Evolutionary conservation across 2,113 vertebrate genomes (phyloP), one percentile per base, ranked within the genome.

Genomic region (Austrofundulus limnaeus): DNA sequence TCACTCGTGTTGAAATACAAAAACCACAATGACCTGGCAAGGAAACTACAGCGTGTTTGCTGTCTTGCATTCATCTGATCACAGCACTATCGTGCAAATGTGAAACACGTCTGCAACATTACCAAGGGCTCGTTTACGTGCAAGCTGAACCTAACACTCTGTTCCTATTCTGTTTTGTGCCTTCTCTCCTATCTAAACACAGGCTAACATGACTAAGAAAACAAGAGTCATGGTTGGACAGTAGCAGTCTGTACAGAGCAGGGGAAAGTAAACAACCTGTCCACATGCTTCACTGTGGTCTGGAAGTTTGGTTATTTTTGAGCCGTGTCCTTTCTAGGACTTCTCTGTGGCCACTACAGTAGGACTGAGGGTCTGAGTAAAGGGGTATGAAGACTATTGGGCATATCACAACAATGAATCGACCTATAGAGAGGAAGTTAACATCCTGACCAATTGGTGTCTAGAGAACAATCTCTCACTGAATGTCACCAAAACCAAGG

Each of bases 261-360:
- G 24, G 14, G 23, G 41, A 25, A 57, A 41, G 11, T 56, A 45
- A 50, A 52, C 15, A 50, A 54, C 43, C 21, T n/a, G 55, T 39
- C 25, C 57, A 76, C 43, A 62, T 61, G 43, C 47, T 50, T 64
- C 24, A 49, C 21, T 38, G 38, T 14, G 20, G 38, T 46, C 60
- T 59, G 72, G 62, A 49, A 8, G 55, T 52, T 42, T 17, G 47
- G 80, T 77, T 87, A 90, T 89, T 86, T n/a, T 82, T 70, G 55
- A 81, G 81, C 67, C 72, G 13, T 80, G 72, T 70, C 82, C 84
- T 89, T 90, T 86, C 78, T 65, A 45, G 77, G 65, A 45, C 59
- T 66, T 84, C 53, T 59, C 43, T 57, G 39, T 61, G 63, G 31
- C 21, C 39, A 62, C 7, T 1, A 54, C 48, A 61, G 75, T 2